These are phyloP conservation scores for Cromileptes altivelis DNA, from an alignment of 2,113 vertebrate genomes.

Conservation along the genomic window DNA sequence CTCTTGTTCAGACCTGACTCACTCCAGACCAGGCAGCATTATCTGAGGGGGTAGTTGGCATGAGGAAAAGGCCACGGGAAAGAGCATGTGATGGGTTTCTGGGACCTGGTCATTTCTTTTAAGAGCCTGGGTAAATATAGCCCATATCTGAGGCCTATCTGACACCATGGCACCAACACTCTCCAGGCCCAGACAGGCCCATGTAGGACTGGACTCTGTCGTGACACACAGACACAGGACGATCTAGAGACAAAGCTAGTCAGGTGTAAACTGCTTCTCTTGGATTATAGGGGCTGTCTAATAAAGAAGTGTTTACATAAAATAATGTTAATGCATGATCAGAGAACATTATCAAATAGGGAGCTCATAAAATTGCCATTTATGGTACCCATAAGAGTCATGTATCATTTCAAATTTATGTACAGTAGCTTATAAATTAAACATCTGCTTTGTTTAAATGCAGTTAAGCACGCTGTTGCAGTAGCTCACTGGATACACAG, in stretches of 20 bases:
- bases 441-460: conserved; percentile 2
- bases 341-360: conserved; percentile 5
- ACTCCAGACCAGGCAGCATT: conserved; percentile 42
- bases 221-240: conserved; percentile 15
- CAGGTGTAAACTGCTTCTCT: neutral
- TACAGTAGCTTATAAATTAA: neutral
- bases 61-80: conserved; percentile 21
- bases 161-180: conserved; percentile 50
- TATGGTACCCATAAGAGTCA: neutral
- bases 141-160: conserved; percentile 60
- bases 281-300: neutral
- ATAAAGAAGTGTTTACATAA: conserved; percentile 4
- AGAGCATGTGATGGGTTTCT: conserved; percentile 43
- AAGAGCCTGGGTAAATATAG: conserved; percentile 68
- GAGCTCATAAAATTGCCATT: conserved; percentile 15
- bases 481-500: neutral
- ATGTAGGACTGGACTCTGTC: neutral
- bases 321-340: conserved; percentile 1
- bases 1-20: conserved; percentile 11
- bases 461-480: neutral
- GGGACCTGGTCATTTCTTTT: conserved; percentile 43
- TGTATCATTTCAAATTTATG: neutral
- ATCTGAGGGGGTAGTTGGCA: conserved; percentile 49
- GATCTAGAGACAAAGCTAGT: neutral
- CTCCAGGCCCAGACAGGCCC: conserved; percentile 49